A percentile compares a stretch with the other conserved stretches of the same genome.
Conservation (phyloP, 1,140 invertebrate species). For the Drosophila parabipectinata region DNA sequence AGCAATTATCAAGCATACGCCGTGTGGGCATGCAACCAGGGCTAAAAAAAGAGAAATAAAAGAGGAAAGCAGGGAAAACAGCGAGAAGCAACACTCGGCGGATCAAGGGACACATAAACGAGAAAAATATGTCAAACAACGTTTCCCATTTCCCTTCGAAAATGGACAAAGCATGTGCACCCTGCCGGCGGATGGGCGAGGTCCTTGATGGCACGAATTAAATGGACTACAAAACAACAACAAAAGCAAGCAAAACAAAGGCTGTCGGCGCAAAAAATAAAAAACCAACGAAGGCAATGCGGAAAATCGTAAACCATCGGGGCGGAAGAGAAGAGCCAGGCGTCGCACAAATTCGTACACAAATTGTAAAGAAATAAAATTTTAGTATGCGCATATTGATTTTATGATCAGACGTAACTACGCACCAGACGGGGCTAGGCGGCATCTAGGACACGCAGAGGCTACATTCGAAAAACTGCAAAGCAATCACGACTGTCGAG, state of each 20-base stretch:
- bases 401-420: conserved; percentile 83
- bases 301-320: conserved; percentile 61
- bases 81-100: conserved; percentile 40
- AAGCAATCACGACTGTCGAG: conserved; percentile 69
- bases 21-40: conserved; percentile 40
- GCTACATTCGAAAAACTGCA: conserved; percentile 70
- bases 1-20: conserved; percentile 71
- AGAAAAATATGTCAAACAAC: conserved; percentile 73
- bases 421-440: conserved; percentile 49
- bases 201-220: conserved; percentile 71
- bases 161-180: conserved; percentile 76
- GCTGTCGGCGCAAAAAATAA: conserved; percentile 18
- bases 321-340: neutral
- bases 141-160: conserved; percentile 57
- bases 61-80: conserved; percentile 21
- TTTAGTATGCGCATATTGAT: conserved; percentile 83
- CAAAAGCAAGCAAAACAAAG: conserved; percentile 37
- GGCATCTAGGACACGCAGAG: neutral
- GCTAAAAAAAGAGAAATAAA: conserved; percentile 16
- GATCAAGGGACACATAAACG: conserved; percentile 45
- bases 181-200: conserved; percentile 37
- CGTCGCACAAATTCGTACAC: conserved; percentile 73
- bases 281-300: conserved; percentile 47
- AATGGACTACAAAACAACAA: conserved; percentile 77
- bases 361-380: conserved; percentile 83